Percentiles rank a stretch among this genome's conserved stretches.
phyloP scores from a whole-genome alignment of 2,888 invertebrate genomes.

The Silvanus unidentatus region DNA sequence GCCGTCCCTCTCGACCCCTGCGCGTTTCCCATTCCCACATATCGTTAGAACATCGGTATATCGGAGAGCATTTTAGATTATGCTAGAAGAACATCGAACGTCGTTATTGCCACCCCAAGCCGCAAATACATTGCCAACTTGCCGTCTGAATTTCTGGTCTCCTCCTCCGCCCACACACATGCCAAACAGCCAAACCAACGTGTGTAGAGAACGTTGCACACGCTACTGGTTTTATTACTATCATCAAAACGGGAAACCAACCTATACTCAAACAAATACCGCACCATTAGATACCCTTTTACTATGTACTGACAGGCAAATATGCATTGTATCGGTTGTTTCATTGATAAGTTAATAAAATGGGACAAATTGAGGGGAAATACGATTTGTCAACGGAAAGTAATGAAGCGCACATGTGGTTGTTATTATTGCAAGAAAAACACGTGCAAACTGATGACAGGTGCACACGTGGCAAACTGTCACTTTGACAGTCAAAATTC shows the following conservation, averaged over 20 bases:
- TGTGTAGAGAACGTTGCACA: too few relatives aligned
- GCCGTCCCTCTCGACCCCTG: too few relatives aligned
- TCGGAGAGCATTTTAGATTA: slow-evolving; percentile 8
- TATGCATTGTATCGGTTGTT: too few relatives aligned
- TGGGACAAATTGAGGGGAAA: too few relatives aligned
- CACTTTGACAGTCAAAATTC: too few relatives aligned
- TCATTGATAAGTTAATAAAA: too few relatives aligned
- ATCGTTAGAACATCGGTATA: slow-evolving; percentile 10
- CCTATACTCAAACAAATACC: slow-evolving; percentile 7
- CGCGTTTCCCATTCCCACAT: neutral
- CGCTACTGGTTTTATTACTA: slow-evolving; percentile 12
- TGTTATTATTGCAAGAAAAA: too few relatives aligned
- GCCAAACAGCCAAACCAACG: too few relatives aligned
- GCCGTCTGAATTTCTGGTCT: neutral
- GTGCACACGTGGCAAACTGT: too few relatives aligned
- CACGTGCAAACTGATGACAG: too few relatives aligned
- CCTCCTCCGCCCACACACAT: neutral
- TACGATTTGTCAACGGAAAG: too few relatives aligned
- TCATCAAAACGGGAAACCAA: slow-evolving; percentile 14
- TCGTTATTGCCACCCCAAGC: slow-evolving; percentile 18
- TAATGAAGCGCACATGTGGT: too few relatives aligned
- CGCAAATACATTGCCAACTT: slow-evolving; percentile 14
- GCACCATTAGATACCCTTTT: neutral
- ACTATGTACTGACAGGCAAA: neutral
- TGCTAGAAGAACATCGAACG: slow-evolving; percentile 6